Base-by-base conservation (phyloP, 2,888 invertebrate genomes). In the Zygogramma bicolorata region DNA sequence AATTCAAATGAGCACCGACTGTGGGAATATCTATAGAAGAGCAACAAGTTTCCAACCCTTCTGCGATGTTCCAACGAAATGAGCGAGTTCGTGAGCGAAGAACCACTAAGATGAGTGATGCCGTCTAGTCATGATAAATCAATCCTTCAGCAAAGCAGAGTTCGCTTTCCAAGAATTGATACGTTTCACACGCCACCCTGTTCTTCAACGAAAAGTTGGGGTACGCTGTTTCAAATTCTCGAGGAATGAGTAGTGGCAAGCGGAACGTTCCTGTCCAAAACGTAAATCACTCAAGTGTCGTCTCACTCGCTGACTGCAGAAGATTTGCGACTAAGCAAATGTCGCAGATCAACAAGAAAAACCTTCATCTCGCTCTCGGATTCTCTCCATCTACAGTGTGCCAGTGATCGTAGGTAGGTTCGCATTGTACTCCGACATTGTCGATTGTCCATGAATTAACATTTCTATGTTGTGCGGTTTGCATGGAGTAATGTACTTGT, bases 321-420 rank as follows among this genome's bases (percentile, higher is more conserved):
- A 86, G 87, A 87, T 87, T 87, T 87, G 87, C 86, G 86, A 86
- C 85, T 86, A 85, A 85, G 85, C 85, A 86, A 86, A 86, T 85
- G 86, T 87, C 86, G 85, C 83, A 84, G 82, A 85, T 84, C 84
- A 81, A 82, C 83, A 83, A 81, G 82, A 84, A 84, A 84, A 83
- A 70, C 72, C 76, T 72, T 74, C 68, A 76, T 76, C 76, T 76
- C 69, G 68, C 58, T 62, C 65, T 69, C 67, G 70, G 59, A 68
- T 69, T 71, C 63, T 70, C 49, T 61, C 38, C 65, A 25, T 62
- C 15, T 27, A 53, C 53, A 22, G 8, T 27, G 25, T 53, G 27
- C 27, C 53, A 53, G n/a, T 25, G 53, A 53, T 53, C 3, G 27
- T 53, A 46, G 20, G 46, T 46, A 46, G 7, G 18, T 8, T 46